Conservation (phyloP, 2,113 vertebrate genomes). For the Brachyistius frenatus region DNA sequence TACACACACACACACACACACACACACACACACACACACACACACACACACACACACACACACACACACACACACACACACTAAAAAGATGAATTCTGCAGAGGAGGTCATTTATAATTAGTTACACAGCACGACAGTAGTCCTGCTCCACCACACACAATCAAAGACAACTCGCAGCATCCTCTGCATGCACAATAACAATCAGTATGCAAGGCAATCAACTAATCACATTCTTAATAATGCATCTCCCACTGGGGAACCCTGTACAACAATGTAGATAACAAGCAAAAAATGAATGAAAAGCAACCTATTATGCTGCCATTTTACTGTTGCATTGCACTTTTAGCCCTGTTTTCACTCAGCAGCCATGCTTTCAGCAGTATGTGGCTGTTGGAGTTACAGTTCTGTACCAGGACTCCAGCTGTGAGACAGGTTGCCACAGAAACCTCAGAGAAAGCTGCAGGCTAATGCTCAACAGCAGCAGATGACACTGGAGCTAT, state of each 20-base stretch:
- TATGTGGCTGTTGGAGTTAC: slow-evolving; percentile 61
- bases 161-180: slow-evolving; percentile 49
- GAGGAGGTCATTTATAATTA: slow-evolving; percentile 75
- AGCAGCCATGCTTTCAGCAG: slow-evolving; percentile 22
- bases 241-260: slow-evolving; percentile 41
- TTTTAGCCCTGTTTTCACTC: slow-evolving; percentile 21
- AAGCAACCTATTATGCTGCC: slow-evolving; percentile 6
- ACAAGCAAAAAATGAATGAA: slow-evolving; percentile 19
- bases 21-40: slow-evolving; percentile 20
- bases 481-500: slow-evolving; percentile 35
- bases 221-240: slow-evolving; percentile 66
- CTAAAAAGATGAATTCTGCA: slow-evolving; percentile 46
- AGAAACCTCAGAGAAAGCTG: slow-evolving; percentile 64
- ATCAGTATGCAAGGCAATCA: slow-evolving; percentile 60
- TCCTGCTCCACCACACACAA: slow-evolving; percentile 51
- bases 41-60: slow-evolving; percentile 16
- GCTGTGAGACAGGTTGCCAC: slow-evolving; percentile 58
- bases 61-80: slow-evolving; percentile 31
- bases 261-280: slow-evolving; percentile 32
- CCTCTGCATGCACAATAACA: slow-evolving; percentile 43
- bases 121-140: slow-evolving; percentile 58
- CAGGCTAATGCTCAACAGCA: slow-evolving; percentile 61
- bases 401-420: slow-evolving; percentile 56
- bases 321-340: slow-evolving; percentile 21
- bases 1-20: slow-evolving; percentile 15